phyloP scores from a whole-genome alignment of 1,140 invertebrate genomes.

The Leptoteleia sp. region DNA sequence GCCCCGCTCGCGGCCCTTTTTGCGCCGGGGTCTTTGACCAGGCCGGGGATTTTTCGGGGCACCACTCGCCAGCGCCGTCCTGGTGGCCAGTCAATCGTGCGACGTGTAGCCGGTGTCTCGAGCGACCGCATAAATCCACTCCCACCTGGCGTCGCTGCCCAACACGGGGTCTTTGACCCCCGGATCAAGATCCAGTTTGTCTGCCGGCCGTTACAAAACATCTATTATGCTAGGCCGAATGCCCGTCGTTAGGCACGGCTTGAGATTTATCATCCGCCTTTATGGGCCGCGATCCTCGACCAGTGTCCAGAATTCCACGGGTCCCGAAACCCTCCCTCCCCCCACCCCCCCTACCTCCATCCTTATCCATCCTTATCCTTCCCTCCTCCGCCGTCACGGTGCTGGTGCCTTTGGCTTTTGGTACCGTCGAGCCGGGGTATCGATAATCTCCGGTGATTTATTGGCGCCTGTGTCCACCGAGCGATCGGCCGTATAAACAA shows the following conservation, averaged over 20 bases:
- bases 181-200: constrained; percentile 49
- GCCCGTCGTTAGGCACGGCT: constrained; percentile 7
- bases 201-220: constrained; percentile 17
- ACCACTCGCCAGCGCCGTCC: background rate
- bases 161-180: constrained; percentile 31
- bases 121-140: constrained; percentile 8
- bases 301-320: background rate
- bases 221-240: constrained; percentile 37
- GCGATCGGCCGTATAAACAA: background rate
- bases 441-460: constrained; percentile 18
- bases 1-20: background rate
- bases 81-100: background rate
- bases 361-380: too few relatives aligned
- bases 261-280: too few relatives aligned
- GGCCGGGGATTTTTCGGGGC: too few relatives aligned
- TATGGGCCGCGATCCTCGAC: too few relatives aligned
- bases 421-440: background rate
- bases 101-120: too few relatives aligned
- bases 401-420: too few relatives aligned
- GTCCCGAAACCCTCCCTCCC: background rate
- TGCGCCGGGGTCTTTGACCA: constrained; percentile 37
- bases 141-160: constrained; percentile 3
- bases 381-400: too few relatives aligned
- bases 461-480: background rate
- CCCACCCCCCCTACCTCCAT: too few relatives aligned